phyloP scores from a whole-genome alignment of 1,140 invertebrate genomes.

The Varroa destructor region DNA sequence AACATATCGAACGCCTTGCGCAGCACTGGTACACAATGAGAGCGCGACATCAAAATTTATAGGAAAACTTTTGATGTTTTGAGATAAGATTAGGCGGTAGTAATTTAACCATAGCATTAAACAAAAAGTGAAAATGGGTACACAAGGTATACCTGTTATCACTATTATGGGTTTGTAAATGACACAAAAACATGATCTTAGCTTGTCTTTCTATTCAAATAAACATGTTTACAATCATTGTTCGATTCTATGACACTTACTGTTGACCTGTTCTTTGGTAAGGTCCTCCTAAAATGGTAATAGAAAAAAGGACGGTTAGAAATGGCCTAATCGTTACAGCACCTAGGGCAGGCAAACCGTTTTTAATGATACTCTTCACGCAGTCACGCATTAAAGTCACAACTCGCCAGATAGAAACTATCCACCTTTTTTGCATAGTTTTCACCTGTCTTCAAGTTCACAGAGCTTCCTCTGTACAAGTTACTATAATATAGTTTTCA shows the following conservation, averaged over 20 bases:
- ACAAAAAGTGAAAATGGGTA: background rate
- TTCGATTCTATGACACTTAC: constrained; percentile 31
- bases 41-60: background rate
- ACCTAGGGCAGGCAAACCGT: too few species aligned
- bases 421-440: too few species aligned
- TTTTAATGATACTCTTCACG: too few species aligned
- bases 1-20: constrained; percentile 92
- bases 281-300: constrained; percentile 34
- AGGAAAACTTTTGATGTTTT: background rate
- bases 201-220: background rate
- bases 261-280: constrained; percentile 37
- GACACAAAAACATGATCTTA: constrained; percentile 27
- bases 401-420: too few species aligned
- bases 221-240: background rate
- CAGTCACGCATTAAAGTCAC: too few species aligned
- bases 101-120: constrained; percentile 28
- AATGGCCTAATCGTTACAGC: too few species aligned
- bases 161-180: background rate
- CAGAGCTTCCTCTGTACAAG: too few species aligned
- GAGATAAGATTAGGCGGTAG: constrained; percentile 9
- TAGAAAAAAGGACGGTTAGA: too few species aligned
- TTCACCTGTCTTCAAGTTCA: too few species aligned
- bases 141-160: constrained; percentile 24
- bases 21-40: constrained; percentile 51
- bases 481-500: too few species aligned